phyloP scores from a whole-genome alignment of 2,888 invertebrate genomes.

The Morinoia aosen region DNA sequence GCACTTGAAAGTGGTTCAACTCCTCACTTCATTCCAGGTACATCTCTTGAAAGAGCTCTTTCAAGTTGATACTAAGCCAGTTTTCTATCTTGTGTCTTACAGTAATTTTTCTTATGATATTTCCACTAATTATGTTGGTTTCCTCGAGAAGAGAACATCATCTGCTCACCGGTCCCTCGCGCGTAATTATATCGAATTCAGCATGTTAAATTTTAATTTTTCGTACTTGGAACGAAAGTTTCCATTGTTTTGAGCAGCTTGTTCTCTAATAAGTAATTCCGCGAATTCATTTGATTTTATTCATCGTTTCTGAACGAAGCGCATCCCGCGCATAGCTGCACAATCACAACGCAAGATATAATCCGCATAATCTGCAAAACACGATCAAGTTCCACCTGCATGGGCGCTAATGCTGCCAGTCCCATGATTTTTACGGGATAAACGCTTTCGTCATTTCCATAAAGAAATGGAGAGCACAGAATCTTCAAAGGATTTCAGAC shows the following conservation, averaged over 20 bases:
- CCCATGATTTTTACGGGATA: slow-evolving; percentile 15
- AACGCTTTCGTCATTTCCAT: slow-evolving; percentile 40
- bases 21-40: neutral
- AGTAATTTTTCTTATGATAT: too few relatives aligned
- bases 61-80: too few relatives aligned
- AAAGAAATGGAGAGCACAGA: slow-evolving; percentile 26
- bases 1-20: neutral
- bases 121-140: too few relatives aligned
- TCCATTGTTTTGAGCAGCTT: too few relatives aligned
- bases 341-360: neutral
- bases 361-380: neutral
- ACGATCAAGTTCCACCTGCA: neutral
- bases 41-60: neutral
- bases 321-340: neutral
- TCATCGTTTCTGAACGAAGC: neutral
- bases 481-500: slow-evolving; percentile 45
- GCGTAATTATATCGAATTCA: too few relatives aligned
- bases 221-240: too few relatives aligned
- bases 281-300: neutral
- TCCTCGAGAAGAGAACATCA: too few relatives aligned
- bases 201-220: too few relatives aligned
- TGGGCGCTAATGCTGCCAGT: neutral
- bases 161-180: too few relatives aligned
- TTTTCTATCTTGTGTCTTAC: too few relatives aligned
- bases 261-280: too few relatives aligned